phyloP scores from a whole-genome alignment of 2,888 invertebrate species.

The Andrena camellia region DNA sequence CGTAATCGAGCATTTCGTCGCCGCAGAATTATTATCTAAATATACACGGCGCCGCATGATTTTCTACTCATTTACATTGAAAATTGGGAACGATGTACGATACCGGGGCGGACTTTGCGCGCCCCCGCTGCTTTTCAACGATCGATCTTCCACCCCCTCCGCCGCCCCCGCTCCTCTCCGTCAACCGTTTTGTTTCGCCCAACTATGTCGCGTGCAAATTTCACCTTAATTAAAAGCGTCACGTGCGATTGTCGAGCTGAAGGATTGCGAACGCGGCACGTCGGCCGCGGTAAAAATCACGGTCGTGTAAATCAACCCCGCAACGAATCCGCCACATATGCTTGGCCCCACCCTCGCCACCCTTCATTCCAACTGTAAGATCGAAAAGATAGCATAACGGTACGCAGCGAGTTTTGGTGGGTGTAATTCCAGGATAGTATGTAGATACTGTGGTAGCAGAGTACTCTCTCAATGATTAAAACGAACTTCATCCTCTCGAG shows the following conservation, averaged over 20 bases:
- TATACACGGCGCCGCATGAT: slow-evolving; percentile 23
- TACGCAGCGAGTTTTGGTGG: no score
- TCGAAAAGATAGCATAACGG: background rate
- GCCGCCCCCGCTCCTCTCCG: background rate
- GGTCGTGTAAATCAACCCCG: slow-evolving; percentile 39
- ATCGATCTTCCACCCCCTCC: slow-evolving; percentile 46
- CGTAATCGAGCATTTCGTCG: slow-evolving; percentile 38
- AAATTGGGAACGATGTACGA: slow-evolving; percentile 60
- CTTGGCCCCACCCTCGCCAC: background rate
- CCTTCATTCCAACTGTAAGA: background rate
- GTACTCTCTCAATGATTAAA: no score
- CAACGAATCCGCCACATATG: slow-evolving; percentile 8
- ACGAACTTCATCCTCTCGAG: no score
- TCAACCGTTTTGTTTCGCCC: slow-evolving; percentile 44
- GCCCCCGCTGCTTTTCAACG: background rate
- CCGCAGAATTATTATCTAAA: slow-evolving; percentile 38
- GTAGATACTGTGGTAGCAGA: no score
- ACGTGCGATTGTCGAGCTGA: slow-evolving; percentile 53
- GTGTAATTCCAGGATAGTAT: no score
- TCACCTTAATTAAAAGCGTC: slow-evolving; percentile 69
- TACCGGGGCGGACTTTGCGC: background rate
- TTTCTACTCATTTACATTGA: slow-evolving; percentile 46
- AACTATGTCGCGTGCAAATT: slow-evolving; percentile 62
- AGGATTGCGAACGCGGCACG: slow-evolving; percentile 30
- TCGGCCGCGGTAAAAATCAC: slow-evolving; percentile 36